Base-by-base conservation (phyloP, 2,888 invertebrate species). In the Lithophane semibrunnea region DNA sequence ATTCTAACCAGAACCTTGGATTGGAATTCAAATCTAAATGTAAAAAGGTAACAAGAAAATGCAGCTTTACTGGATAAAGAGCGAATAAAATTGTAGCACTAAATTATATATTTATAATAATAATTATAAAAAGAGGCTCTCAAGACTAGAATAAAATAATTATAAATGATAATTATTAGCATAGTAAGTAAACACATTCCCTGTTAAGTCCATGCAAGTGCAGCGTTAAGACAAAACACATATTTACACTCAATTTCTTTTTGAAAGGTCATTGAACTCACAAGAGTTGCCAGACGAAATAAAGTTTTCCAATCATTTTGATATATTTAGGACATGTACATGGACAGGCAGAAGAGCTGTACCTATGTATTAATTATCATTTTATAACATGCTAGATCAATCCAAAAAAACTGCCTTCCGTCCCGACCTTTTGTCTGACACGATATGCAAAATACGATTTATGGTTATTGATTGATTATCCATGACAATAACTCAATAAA, bases 151-250 rank as follows among this genome's bases (percentile, higher is more conserved):
- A 7, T 61, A 44, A 52, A 65, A 58, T 44, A 63, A 24, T 12
- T 37, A 63, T 69, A 72, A 67, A 63, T 18, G 44, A 79, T 73
- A 61, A 61, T 58, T 73, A 72, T 66, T 84, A 83, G 78, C 80
- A 72, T 83, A 87, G 69, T 88, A 89, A 89, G 89, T 90, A 91
- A 92, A 92, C 88, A 94, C 95, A 95, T 95, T 94, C 94, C 96
- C 95, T 95, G 94, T 92, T 92, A 91, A 77, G 52, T 95, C 95
- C 96, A 95, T 96, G 96, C 96, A 95, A 89, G 92, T 94, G 95
- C 95, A 92, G 96, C 95, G 88, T 93, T 91, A 91, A 91, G 88
- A 94, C 92, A 93, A 88, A 89, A 88, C 82, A 86, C 49, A 84
- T 86, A 86, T 87, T 85, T 84, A 87, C 77, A 89, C 79, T 85